Conservation (phyloP, 2,888 invertebrate species). For the Drosophila yooni region DNA sequence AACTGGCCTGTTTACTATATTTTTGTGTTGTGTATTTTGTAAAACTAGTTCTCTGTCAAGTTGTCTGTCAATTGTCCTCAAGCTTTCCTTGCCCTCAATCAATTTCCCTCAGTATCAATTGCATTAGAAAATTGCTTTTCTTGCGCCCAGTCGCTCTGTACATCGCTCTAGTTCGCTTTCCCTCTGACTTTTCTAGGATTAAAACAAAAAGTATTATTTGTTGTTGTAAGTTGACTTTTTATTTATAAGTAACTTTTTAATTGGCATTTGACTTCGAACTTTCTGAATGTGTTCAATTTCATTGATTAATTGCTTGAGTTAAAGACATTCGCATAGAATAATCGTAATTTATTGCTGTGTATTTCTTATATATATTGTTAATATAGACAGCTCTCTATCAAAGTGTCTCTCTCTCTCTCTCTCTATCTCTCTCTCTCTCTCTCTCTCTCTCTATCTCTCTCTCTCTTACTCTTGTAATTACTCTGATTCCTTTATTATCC, state of each 20-base stretch:
- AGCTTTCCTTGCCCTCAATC: rapidly evolving
- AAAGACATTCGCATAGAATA: neutral
- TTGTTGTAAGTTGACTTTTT: neutral
- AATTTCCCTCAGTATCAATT: neutral
- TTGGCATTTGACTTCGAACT: neutral
- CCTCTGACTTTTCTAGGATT: neutral
- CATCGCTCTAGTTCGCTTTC: neutral
- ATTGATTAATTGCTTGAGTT: neutral
- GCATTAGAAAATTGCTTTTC: neutral
- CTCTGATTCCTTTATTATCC: neutral
- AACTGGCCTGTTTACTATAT: rapidly evolving
- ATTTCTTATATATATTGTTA: neutral
- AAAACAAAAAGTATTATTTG: too few relatives aligned
- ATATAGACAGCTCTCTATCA: neutral
- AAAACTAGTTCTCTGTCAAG: rapidly evolving
- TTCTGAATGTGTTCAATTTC: neutral
- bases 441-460: too few relatives aligned
- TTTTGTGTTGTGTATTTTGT: neutral
- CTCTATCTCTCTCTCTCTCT: neutral
- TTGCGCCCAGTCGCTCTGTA: neutral
- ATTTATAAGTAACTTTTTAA: neutral
- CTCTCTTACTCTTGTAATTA: neutral
- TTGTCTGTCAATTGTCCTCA: neutral
- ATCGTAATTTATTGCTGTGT: neutral
- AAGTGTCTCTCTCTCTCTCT: neutral